These are phyloP conservation scores for Camponotus floridanus DNA, from an alignment of 1,140 invertebrate genomes.

Conservation along the genomic window DNA sequence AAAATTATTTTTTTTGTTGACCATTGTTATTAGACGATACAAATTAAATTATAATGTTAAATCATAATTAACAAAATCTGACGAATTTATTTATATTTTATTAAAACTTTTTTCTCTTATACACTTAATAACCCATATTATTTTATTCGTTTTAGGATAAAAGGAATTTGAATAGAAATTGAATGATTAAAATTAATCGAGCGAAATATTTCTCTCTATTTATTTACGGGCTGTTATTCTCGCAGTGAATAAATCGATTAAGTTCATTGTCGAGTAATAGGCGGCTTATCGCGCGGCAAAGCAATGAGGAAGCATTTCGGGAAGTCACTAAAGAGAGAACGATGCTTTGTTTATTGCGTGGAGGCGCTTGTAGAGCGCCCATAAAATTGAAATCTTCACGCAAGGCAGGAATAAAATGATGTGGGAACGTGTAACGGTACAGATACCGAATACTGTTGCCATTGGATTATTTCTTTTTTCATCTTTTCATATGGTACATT, in stretches of 20 bases:
- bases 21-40: too few relatives aligned
- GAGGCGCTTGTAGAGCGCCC: slow-evolving; percentile 1
- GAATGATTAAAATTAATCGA: slow-evolving; percentile 3
- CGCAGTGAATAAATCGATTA: background rate
- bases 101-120: background rate
- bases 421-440: slow-evolving; percentile 10
- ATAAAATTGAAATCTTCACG: slow-evolving; percentile 50
- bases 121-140: background rate
- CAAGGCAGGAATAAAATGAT: slow-evolving; percentile 3
- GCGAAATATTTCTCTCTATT: background rate
- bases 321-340: background rate
- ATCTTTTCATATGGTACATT: background rate
- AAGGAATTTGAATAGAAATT: background rate
- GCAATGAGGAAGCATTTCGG: background rate
- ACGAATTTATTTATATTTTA: background rate
- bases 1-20: too few relatives aligned
- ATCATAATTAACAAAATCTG: background rate
- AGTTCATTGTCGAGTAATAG: background rate
- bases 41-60: background rate
- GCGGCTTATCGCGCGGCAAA: background rate
- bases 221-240: background rate
- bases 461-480: background rate
- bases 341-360: slow-evolving; percentile 7
- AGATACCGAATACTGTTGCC: background rate
- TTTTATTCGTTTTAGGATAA: background rate